Evolutionary conservation across 2,888 invertebrate species (phyloP).

Genomic region (Pandemis cinnamomeana): DNA sequence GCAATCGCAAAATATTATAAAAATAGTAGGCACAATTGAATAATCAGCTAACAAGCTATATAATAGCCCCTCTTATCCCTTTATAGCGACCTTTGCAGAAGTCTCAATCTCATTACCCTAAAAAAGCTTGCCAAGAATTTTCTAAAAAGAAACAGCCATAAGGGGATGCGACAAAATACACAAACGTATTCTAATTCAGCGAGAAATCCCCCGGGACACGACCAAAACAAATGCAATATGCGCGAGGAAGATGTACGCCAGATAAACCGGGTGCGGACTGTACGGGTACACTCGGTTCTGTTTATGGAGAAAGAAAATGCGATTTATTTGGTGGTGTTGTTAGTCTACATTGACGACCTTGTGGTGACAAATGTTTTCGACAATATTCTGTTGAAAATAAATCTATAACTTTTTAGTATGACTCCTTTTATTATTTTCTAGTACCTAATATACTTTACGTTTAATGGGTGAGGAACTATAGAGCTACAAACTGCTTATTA

Average conservation of each 20-base stretch:
- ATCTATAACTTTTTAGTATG: no score
- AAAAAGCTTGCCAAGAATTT: slow-evolving; percentile 8
- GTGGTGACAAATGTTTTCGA: no score
- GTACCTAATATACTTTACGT: no score
- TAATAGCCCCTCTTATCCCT: neutral
- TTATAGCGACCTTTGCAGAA: neutral
- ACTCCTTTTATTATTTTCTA: no score
- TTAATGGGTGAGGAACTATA: no score
- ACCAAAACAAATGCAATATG: slow-evolving; percentile 32
- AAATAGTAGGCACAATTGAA: neutral
- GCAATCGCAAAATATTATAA: neutral
- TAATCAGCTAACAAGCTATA: neutral
- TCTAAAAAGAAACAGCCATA: slow-evolving; percentile 6
- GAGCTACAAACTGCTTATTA: no score
- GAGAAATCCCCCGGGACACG: slow-evolving; percentile 27
- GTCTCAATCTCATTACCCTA: slow-evolving; percentile 4
- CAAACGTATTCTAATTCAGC: slow-evolving; percentile 39
- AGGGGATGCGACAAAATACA: slow-evolving; percentile 27
- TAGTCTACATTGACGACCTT: no score
- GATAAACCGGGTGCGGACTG: slow-evolving; percentile 50
- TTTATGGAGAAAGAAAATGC: neutral
- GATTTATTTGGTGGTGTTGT: neutral
- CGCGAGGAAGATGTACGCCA: slow-evolving; percentile 55
- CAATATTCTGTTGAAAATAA: no score
- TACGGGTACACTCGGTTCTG: slow-evolving; percentile 19